Base-by-base conservation (phyloP, 2,797 vertebrate genomes). In the Bradypodion pumilum region DNA sequence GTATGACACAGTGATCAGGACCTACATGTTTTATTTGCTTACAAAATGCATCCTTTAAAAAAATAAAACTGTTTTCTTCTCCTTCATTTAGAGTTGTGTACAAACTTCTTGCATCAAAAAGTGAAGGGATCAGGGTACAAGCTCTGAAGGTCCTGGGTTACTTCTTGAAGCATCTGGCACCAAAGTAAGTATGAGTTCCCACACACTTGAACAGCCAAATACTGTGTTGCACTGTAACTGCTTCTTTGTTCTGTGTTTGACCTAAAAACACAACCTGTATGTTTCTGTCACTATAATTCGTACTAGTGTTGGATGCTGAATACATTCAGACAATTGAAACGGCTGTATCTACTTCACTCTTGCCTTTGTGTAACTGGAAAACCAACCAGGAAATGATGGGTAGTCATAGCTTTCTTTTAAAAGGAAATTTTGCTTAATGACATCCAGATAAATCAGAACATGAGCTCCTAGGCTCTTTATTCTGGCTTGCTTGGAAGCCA, bases 101-200 rank as follows among this genome's bases (percentile, higher is more conserved):
- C 93, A 99, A 99, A 91, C 96, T 99, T 81, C 91, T 99, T 94
- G 99, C 98, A 29, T 99, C 99, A 32, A 98, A 97, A 93, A 97
- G 95, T 88, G 99, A 99, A 96, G 97, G 97, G 87, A 97, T 99
- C 90, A 94, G 98, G 90, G 98, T 99, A 72, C 99, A 99, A 95
- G 96, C 98, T 56, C 97, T 99, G 10, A 99, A 99, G 96, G 98
- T 98, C 81, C 88, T 99, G 97, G 98, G 98, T 27, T 99, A 98
- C 95, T 99, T 99, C 95, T 95, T 99, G 92, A 98, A 96, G 85
- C 95, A 97, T 85, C 93, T 97, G 1, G 84, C 94, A 32, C 95
- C 96, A 15, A 97, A 97, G 97, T 97, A 93, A 95, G 96, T 96
- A 90, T 27, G 46, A 52, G 16, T 56, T n/a, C 8, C 1, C 8